phyloP scores from a whole-genome alignment of 2,888 invertebrate species.

The Synergus gifuensis region DNA sequence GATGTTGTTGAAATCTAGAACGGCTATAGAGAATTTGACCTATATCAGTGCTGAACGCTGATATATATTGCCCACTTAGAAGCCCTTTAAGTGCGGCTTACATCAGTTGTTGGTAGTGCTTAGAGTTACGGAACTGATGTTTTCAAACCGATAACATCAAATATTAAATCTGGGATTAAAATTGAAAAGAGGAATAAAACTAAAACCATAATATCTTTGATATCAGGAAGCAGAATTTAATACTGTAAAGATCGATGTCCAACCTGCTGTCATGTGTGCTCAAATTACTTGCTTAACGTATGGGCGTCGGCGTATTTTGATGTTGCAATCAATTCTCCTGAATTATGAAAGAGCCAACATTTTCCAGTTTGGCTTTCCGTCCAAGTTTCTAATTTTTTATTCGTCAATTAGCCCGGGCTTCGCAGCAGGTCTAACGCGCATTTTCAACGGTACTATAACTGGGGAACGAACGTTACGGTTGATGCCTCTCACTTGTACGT shows the following conservation, averaged over 20 bases:
- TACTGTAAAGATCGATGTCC: constrained; percentile 1
- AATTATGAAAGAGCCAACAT: constrained; percentile 52
- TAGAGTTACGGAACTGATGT: constrained; percentile 32
- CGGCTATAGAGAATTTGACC: constrained; percentile 7
- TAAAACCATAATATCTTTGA: background rate
- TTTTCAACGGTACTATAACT: constrained; percentile 51
- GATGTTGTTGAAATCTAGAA: constrained; percentile 23
- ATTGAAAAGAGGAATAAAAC: background rate
- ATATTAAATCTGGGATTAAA: background rate
- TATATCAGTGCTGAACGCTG: constrained; percentile 20
- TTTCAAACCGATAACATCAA: constrained; percentile 10
- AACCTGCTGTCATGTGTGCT: background rate
- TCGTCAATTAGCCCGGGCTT: constrained; percentile 51
- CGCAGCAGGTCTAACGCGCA: constrained; percentile 46
- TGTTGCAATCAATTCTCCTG: constrained; percentile 48
- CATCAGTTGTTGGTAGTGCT: constrained; percentile 32
- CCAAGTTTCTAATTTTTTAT: constrained; percentile 59
- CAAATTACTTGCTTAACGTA: constrained; percentile 25
- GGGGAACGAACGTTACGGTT: constrained; percentile 30
- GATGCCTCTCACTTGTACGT: constrained; percentile 46
- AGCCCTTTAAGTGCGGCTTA: constrained; percentile 24
- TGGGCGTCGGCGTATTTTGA: constrained; percentile 20
- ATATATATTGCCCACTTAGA: constrained; percentile 33
- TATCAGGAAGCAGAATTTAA: constrained; percentile 2
- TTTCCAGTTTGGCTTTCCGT: constrained; percentile 49